Percentiles rank a stretch among this genome's conserved stretches.
Conservation (phyloP, 2,113 vertebrate species). For the Eolophus roseicapilla region DNA sequence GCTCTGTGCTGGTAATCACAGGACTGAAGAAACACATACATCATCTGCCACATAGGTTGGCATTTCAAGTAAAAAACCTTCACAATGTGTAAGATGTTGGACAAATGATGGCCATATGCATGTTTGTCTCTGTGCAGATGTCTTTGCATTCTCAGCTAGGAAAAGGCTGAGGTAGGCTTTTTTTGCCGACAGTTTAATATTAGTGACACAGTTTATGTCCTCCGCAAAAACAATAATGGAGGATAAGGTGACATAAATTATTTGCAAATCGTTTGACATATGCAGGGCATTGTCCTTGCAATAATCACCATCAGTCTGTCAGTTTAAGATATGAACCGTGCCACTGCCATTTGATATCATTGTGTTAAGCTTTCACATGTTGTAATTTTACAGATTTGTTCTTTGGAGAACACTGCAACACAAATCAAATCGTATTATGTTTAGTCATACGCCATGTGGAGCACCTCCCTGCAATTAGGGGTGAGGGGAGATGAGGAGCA, state of each 20-base stretch:
- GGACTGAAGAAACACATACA: conserved; percentile 99
- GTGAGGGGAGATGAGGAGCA: not conserved
- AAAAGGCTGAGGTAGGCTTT: conserved; percentile 93
- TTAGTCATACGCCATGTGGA: conserved; percentile 58
- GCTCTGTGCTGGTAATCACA: conserved; percentile 98
- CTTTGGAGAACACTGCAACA: conserved; percentile 61
- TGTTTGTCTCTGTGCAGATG: conserved; percentile 94
- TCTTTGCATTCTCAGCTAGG: conserved; percentile 84
- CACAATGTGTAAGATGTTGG: conserved; percentile 96
- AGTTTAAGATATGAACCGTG: conserved; percentile 88
- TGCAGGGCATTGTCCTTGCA: conserved; percentile 94
- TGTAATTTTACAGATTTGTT: conserved; percentile 79
- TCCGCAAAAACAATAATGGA: conserved; percentile 92
- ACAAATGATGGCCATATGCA: conserved; percentile 98
- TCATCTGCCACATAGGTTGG: conserved; percentile 98
- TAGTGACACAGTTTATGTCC: conserved; percentile 91
- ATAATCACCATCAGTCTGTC: conserved; percentile 95
- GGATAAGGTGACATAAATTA: conserved; percentile 97
- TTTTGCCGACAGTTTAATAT: conserved; percentile 88
- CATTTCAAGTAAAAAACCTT: conserved; percentile 96
- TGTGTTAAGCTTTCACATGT: conserved; percentile 80
- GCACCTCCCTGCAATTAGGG: conserved; percentile 58
- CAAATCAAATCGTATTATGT: conserved; percentile 77
- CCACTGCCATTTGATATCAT: conserved; percentile 88
- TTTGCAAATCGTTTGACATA: conserved; percentile 97